Evolutionary conservation across 2,113 vertebrate species (phyloP).

Genomic region (Nycticebus coucang): DNA sequence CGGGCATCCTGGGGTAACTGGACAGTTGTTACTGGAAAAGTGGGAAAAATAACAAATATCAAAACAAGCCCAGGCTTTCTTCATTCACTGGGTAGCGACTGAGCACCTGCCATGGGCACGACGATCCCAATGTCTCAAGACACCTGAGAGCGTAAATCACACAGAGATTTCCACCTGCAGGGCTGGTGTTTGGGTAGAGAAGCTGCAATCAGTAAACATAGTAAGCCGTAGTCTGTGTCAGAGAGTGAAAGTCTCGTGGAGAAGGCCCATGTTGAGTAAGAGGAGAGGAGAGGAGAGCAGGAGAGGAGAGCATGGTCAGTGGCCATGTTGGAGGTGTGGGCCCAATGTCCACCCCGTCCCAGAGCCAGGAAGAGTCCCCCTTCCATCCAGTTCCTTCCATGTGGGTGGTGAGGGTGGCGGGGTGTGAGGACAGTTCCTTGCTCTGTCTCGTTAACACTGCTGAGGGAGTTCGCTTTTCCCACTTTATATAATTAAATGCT

Average conservation of each 20-base stretch:
- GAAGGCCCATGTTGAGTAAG: fast-evolving
- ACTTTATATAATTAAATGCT: constrained; percentile 60
- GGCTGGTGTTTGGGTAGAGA: too few species aligned
- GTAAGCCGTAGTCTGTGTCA: fast-evolving
- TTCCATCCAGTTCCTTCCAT: neutral
- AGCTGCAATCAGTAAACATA: neutral
- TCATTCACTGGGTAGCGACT: fast-evolving
- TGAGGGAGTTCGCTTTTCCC: constrained; percentile 17
- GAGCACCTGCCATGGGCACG: neutral
- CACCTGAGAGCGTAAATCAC: fast-evolving
- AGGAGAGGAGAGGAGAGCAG: neutral
- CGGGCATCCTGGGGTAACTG: fast-evolving
- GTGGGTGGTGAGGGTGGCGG: neutral
- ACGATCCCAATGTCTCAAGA: too few species aligned
- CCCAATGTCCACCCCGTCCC: neutral
- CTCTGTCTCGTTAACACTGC: neutral
- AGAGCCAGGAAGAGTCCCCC: neutral
- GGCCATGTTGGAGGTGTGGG: neutral
- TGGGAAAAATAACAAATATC: neutral
- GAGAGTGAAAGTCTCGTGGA: fast-evolving
- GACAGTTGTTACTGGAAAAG: neutral
- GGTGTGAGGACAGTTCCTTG: fast-evolving
- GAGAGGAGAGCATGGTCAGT: fast-evolving
- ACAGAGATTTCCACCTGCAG: too few species aligned
- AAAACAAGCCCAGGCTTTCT: neutral